phyloP scores from a whole-genome alignment of 2,797 vertebrate genomes.

The Megaceryle alcyon region DNA sequence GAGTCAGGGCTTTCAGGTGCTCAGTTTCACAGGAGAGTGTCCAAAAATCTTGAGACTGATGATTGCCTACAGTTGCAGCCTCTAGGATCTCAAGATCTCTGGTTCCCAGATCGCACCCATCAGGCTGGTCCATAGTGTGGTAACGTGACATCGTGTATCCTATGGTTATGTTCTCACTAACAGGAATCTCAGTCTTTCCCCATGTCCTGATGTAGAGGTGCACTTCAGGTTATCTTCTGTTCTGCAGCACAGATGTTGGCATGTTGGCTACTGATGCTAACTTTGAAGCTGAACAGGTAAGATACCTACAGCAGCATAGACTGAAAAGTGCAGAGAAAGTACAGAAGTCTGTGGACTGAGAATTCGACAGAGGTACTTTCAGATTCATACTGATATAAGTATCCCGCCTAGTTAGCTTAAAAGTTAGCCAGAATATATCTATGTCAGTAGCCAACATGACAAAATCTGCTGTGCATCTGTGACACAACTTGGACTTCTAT shows the following conservation, averaged over 20 bases:
- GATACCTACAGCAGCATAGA: not conserved
- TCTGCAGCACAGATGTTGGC: rapidly evolving
- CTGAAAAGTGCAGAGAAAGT: not conserved
- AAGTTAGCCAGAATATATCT: not conserved
- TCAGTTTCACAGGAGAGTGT: not conserved
- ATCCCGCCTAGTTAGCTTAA: not conserved
- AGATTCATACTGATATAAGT: not conserved
- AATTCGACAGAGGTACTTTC: not conserved
- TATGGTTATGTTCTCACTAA: not conserved
- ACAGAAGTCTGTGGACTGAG: not conserved
- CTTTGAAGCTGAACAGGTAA: not conserved
- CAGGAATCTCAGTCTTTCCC: not conserved
- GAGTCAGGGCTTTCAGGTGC: not conserved
- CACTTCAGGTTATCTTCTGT: not conserved
- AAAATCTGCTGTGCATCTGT: not conserved
- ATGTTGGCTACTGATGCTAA: not conserved
- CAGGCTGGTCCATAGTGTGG: not conserved
- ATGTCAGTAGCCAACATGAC: not conserved
- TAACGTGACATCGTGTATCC: rapidly evolving
- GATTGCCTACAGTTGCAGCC: not conserved
- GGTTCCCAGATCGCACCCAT: not conserved
- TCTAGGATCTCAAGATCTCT: not conserved
- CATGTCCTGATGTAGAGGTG: not conserved
- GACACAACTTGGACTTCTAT: not conserved
- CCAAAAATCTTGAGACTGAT: rapidly evolving